Percentiles rank a stretch among this genome's conserved stretches.
phyloP scores from a whole-genome alignment of 2,113 vertebrate species.

The Etia nguti region DNA sequence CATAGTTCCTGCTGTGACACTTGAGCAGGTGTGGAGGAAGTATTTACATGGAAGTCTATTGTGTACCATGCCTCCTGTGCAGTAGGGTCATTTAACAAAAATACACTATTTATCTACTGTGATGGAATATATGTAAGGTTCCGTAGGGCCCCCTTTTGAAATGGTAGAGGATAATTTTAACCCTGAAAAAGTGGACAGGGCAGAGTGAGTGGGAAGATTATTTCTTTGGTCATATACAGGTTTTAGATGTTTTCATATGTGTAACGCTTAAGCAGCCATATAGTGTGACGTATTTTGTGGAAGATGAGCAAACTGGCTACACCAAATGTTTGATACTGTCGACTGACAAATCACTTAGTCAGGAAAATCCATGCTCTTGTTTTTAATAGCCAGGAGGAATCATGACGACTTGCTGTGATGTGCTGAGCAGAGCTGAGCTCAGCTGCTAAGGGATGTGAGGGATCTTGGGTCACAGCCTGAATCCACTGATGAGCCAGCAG shows the following conservation, averaged over 20 bases:
- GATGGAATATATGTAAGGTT: background rate
- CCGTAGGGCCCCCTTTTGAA: background rate
- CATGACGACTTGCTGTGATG: background rate
- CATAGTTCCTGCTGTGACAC: slow-evolving; percentile 67
- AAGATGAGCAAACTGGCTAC: background rate
- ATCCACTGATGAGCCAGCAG: slow-evolving; percentile 50
- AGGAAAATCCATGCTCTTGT: background rate
- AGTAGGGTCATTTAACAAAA: slow-evolving; percentile 19
- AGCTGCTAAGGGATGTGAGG: slow-evolving; percentile 45
- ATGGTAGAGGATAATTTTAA: background rate
- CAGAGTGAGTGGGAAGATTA: background rate
- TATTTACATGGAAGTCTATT: slow-evolving; percentile 58
- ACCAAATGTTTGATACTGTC: background rate
- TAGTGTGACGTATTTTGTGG: background rate
- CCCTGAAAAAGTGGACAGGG: background rate
- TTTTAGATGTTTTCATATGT: background rate
- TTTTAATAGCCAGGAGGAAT: slow-evolving; percentile 4
- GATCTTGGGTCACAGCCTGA: slow-evolving; percentile 18
- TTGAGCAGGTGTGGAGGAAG: slow-evolving; percentile 76
- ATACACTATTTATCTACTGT: slow-evolving; percentile 10
- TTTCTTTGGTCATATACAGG: background rate
- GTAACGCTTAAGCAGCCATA: background rate
- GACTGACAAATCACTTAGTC: background rate
- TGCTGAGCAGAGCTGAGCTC: slow-evolving; percentile 40
- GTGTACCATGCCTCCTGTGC: slow-evolving; percentile 26